These are phyloP conservation scores for Serrognathus titanus DNA, from an alignment of 2,888 invertebrate species.

Conservation along the genomic window DNA sequence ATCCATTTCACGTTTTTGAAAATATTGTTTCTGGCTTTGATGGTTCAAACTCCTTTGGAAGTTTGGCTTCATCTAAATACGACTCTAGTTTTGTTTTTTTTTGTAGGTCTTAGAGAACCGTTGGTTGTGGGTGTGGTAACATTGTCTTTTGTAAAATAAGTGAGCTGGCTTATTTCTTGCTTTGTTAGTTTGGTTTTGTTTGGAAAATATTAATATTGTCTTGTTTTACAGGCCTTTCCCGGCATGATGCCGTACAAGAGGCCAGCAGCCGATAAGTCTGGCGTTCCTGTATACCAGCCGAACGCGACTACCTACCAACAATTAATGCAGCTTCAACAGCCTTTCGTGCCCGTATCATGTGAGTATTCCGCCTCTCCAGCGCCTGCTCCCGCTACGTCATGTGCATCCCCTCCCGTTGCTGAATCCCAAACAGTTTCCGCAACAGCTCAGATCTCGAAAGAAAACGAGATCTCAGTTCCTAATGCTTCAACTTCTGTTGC, in stretches of 20 bases:
- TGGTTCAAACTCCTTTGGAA: too few species aligned
- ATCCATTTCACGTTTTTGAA: too few species aligned
- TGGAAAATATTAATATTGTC: too few species aligned
- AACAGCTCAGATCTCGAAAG: conserved; percentile 36
- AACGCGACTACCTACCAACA: conserved; percentile 88
- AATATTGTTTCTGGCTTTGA: too few species aligned
- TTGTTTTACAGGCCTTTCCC: conserved; percentile 73
- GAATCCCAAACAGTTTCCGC: conserved; percentile 31
- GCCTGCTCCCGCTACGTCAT: conserved; percentile 34
- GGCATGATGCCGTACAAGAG: conserved; percentile 95
- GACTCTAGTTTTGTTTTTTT: too few species aligned
- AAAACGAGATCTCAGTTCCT: conserved; percentile 36
- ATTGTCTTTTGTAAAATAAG: too few species aligned
- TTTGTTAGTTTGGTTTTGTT: too few species aligned
- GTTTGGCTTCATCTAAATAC: too few species aligned
- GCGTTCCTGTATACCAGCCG: conserved; percentile 93
- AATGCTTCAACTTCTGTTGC: conserved; percentile 30
- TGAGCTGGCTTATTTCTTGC: too few species aligned
- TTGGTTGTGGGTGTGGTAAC: too few species aligned
- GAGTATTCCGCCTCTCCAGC: conserved; percentile 83
- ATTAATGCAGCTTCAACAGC: conserved; percentile 91
- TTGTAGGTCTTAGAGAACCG: too few species aligned
- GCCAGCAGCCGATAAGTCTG: conserved; percentile 94
- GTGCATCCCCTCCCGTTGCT: conserved; percentile 37
- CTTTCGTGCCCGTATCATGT: conserved; percentile 98